A percentile compares a stretch with the other conserved stretches of the same genome.
Conservation (phyloP, 2,113 vertebrate species). For the Rhadina sibilatrix region DNA sequence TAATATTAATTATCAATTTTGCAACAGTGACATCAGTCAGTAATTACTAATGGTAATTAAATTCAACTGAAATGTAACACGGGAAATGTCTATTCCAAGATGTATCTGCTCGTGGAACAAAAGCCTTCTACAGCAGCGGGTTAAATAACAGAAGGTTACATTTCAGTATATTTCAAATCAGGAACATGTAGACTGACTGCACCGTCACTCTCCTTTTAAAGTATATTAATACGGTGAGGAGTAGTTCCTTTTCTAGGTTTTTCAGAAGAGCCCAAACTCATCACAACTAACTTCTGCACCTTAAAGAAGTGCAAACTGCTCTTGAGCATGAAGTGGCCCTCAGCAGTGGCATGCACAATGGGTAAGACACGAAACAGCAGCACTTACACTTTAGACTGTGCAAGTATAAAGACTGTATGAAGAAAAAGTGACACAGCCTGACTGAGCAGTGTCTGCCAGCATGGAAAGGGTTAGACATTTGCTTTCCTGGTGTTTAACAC, state of each 20-base stretch:
- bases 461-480: not conserved
- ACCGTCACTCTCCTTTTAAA: not conserved
- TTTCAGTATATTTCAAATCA: not conserved
- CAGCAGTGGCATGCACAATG: fast-evolving
- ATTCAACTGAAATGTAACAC: not conserved
- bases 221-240: not conserved
- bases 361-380: fast-evolving
- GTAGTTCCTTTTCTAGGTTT: not conserved
- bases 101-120: not conserved
- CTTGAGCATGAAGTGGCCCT: not conserved
- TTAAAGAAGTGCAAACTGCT: not conserved
- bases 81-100: not conserved
- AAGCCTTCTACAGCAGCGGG: not conserved
- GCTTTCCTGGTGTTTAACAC: not conserved
- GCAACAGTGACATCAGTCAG: not conserved
- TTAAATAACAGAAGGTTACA: not conserved
- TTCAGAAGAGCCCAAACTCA: not conserved
- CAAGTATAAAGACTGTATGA: not conserved
- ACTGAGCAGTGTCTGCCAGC: not conserved
- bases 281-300: not conserved
- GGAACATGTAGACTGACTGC: not conserved
- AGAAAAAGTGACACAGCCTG: not conserved
- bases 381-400: not conserved
- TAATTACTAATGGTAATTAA: not conserved
- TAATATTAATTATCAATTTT: not conserved